Evolutionary conservation across 2,797 vertebrate species (phyloP), one percentile per base, ranked within the genome.

Genomic region (Otolemur crassicaudatus): DNA sequence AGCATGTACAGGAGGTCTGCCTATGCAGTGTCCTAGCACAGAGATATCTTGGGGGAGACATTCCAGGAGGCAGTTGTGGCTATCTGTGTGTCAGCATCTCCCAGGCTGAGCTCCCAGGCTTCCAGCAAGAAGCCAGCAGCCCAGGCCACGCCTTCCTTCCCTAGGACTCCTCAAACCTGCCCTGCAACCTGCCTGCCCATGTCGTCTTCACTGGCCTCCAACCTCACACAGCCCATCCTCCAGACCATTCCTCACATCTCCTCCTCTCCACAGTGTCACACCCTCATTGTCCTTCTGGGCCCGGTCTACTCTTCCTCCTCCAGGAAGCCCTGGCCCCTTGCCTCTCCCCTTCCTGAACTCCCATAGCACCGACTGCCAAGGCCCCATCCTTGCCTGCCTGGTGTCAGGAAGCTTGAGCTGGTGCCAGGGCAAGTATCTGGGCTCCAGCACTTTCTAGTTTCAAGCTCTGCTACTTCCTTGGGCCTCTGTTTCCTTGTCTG

Each of bases 1-100:
- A 0, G 34, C 43, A 13, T 1, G 0, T 5, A 22, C 19, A 0
- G 11, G 40, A 73, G 14, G 25, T 40, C 79, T 0, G 2, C 58
- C 58, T 9, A 3, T 2, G 0, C 6, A 0, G 13, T 1, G 67
- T 37, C 25, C 87, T 49, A 1, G 22, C 1, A 37, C 2, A n/a
- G 43, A 2, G 23, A 22, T 31, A 31, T 40, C 14, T 77, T 20
- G 0, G 23, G 49, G 58, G 56, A 63, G 49, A n/a, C 11, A 10
- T 9, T 23, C 37, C 20, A 27, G 37, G 13, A n/a, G 87, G 80
- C 1, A 11, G 37, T 31, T 1, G 37, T 20, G 40, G 0, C 2
- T 20, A 2, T 46, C 22, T 5, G n/a, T 11, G 82, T 10, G 13
- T 25, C 1, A 0, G 4, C n/a, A 75, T 67, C 80, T 49, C n/a